phyloP scores from a whole-genome alignment of 2,888 invertebrate species.

The Andrena minutula region DNA sequence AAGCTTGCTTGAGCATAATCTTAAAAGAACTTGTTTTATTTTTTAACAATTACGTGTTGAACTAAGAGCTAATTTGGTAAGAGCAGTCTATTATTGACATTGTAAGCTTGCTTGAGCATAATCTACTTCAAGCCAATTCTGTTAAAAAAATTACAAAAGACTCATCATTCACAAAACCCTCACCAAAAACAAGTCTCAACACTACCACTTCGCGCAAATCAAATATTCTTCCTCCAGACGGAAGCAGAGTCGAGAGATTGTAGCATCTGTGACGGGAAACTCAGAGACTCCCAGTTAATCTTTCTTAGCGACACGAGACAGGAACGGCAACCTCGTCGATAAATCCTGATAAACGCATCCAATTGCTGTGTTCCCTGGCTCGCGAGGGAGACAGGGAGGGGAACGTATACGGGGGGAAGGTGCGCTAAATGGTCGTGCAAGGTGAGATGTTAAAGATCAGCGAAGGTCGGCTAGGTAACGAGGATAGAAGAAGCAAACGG shows the following conservation, averaged over 20 bases:
- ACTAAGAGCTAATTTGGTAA: too few relatives aligned
- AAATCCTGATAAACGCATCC: constrained; percentile 45
- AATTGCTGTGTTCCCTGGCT: background rate
- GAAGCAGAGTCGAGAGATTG: background rate
- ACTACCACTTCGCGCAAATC: too few relatives aligned
- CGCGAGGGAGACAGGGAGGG: constrained; percentile 14
- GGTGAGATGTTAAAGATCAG: constrained; percentile 75
- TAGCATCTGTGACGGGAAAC: background rate
- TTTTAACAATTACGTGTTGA: too few relatives aligned
- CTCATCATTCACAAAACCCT: too few relatives aligned
- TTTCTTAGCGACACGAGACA: constrained; percentile 23
- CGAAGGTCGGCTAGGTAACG: constrained; percentile 55
- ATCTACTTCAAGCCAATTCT: too few relatives aligned
- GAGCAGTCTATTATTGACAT: too few relatives aligned
- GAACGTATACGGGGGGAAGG: constrained; percentile 44
- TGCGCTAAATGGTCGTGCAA: constrained; percentile 72
- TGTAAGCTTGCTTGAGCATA: too few relatives aligned
- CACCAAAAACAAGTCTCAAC: too few relatives aligned
- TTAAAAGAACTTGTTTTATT: too few relatives aligned
- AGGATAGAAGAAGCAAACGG: constrained; percentile 71
- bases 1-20: too few relatives aligned
- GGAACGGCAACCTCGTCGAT: constrained; percentile 28
- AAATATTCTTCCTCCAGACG: background rate
- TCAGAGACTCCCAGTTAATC: constrained; percentile 16
- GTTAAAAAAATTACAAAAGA: too few relatives aligned